Conservation (phyloP, 2,888 invertebrate genomes). For the Netelia melanura region DNA sequence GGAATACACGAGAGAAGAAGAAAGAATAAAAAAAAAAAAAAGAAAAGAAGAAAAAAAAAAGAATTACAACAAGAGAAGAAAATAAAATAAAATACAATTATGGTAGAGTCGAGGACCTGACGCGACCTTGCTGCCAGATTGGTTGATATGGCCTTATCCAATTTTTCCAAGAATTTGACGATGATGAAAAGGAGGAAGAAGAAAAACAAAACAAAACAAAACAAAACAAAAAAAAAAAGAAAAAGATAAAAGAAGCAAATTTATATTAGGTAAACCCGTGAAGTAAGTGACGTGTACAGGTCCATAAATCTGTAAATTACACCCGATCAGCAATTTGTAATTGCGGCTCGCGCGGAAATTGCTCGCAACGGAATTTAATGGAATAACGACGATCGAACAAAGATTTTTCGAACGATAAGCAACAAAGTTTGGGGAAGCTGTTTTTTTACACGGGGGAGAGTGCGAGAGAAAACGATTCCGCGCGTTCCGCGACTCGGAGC, state of each 20-base stretch:
- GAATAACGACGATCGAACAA: neutral
- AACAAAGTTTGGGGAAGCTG: neutral
- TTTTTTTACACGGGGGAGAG: slow-evolving; percentile 11
- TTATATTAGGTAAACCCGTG: slow-evolving; percentile 82
- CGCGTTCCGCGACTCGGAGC: slow-evolving; percentile 80
- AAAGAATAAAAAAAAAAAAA: slow-evolving; percentile 57
- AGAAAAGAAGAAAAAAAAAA: slow-evolving; percentile 52
- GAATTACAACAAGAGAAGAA: slow-evolving; percentile 71
- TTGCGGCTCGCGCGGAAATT: slow-evolving; percentile 81
- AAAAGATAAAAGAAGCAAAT: slow-evolving; percentile 79
- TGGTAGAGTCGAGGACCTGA: slow-evolving; percentile 79
- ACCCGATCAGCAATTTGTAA: slow-evolving; percentile 80
- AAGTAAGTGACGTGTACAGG: slow-evolving; percentile 81
- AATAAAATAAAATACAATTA: slow-evolving; percentile 67
- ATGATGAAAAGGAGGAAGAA: slow-evolving; percentile 25
- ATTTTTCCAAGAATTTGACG: slow-evolving; percentile 83
- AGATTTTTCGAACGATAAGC: neutral
- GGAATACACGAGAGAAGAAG: slow-evolving; percentile 56
- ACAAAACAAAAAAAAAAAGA: slow-evolving; percentile 32
- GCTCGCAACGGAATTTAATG: slow-evolving; percentile 61
- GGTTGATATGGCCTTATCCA: slow-evolving; percentile 84
- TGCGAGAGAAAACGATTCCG: slow-evolving; percentile 76
- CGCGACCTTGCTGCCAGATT: slow-evolving; percentile 83
- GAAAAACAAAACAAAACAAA: neutral
- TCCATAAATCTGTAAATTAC: slow-evolving; percentile 81